phyloP scores from a whole-genome alignment of 92 coral and sea anemone species.

The Diadumene lineata region DNA sequence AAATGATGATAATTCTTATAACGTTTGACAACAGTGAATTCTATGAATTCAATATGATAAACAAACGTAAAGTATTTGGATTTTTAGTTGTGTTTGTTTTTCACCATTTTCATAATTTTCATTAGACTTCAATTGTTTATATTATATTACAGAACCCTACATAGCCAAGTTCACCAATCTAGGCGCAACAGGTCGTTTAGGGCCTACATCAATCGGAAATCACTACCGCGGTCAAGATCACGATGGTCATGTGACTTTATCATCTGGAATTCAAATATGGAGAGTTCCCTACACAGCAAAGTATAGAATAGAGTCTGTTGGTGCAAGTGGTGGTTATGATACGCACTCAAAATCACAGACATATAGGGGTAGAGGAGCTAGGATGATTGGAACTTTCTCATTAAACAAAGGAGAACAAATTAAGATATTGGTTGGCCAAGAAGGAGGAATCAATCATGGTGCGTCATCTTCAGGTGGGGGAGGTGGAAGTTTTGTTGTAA shows the following conservation, averaged over 20 bases:
- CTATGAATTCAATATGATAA: no score
- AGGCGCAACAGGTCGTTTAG: conserved; percentile 18
- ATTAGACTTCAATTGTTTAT: not conserved
- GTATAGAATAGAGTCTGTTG: conserved; percentile 40
- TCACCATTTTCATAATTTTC: no score
- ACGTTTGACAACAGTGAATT: no score
- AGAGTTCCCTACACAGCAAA: conserved; percentile 28
- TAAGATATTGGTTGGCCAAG: conserved; percentile 60
- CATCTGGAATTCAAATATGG: conserved; percentile 43
- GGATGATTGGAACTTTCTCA: conserved; percentile 54
- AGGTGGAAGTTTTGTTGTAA: conserved; percentile 50
- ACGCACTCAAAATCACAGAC: conserved; percentile 1
- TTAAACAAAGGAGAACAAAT: conserved; percentile 41
- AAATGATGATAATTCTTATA: no score
- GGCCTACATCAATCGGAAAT: conserved; percentile 32
- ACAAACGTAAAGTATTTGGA: no score
- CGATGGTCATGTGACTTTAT: conserved; percentile 31
- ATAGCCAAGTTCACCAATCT: conserved; percentile 8
- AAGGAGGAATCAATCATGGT: conserved; percentile 34
- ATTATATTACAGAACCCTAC: not conserved
- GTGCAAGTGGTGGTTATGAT: conserved; percentile 31
- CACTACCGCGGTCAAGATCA: conserved; percentile 39
- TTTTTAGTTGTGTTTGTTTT: no score
- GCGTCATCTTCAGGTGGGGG: conserved; percentile 36
- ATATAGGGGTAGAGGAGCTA: conserved; percentile 52